These are phyloP conservation scores for Thalassophryne amazonica DNA, from an alignment of 2,797 vertebrate genomes.

Conservation along the genomic window DNA sequence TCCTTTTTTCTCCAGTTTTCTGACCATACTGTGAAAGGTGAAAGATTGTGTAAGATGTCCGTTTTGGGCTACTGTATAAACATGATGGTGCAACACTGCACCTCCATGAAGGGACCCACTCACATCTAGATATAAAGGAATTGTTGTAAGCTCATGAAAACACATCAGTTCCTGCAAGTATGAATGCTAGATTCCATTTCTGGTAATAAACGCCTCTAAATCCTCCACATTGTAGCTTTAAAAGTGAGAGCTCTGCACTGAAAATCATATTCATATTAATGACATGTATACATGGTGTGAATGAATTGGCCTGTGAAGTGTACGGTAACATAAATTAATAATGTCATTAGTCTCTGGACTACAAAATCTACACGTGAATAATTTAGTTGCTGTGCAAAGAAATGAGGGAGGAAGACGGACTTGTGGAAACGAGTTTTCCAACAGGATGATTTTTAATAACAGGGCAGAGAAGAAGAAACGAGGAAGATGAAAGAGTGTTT, in stretches of 20 bases:
- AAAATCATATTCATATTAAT: slow-evolving; percentile 24
- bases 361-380: slow-evolving; percentile 59
- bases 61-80: too few species aligned
- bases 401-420: slow-evolving; percentile 30
- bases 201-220: too few species aligned
- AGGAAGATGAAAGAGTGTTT: slow-evolving; percentile 54
- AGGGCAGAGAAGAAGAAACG: slow-evolving; percentile 20
- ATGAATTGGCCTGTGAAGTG: slow-evolving; percentile 22
- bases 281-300: slow-evolving; percentile 2
- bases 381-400: slow-evolving; percentile 59
- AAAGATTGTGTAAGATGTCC: too few species aligned
- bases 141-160: too few species aligned
- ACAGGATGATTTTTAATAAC: slow-evolving; percentile 47
- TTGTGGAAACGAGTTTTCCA: slow-evolving; percentile 48
- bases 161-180: too few species aligned
- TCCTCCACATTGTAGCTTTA: too few species aligned
- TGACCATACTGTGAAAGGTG: too few species aligned
- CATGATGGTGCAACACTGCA: too few species aligned
- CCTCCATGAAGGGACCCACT: too few species aligned
- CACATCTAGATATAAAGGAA: too few species aligned
- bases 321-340: slow-evolving; percentile 56
- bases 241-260: slow-evolving; percentile 1
- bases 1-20: too few species aligned
- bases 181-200: too few species aligned
- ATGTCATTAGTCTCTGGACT: slow-evolving; percentile 51